These are phyloP conservation scores for Indri indri DNA, from an alignment of 2,113 vertebrate species.

Conservation along the genomic window DNA sequence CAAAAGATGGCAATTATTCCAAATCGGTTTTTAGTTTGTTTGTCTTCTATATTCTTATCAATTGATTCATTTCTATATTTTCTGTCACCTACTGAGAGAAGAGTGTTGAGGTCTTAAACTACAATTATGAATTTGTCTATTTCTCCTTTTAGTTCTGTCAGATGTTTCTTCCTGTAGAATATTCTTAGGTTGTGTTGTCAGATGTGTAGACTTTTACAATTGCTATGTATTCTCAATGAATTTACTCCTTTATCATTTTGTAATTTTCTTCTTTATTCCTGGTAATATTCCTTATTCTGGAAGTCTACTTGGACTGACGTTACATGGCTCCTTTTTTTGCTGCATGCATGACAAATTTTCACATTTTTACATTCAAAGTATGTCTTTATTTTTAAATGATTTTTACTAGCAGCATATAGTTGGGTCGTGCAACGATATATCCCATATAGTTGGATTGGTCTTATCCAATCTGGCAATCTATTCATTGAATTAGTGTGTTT, in stretches of 20 bases:
- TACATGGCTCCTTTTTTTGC: not conserved
- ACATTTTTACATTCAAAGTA: not conserved
- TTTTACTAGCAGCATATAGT: not conserved
- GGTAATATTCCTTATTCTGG: not conserved
- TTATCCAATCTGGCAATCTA: not conserved
- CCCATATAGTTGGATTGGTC: too few species aligned
- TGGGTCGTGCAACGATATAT: not conserved
- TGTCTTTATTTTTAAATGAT: not conserved
- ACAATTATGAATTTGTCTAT: not conserved
- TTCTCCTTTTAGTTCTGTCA: not conserved
- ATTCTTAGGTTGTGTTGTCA: not conserved
- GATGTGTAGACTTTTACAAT: not conserved
- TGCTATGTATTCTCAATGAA: not conserved
- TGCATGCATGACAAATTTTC: not conserved
- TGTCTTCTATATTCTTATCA: too few species aligned
- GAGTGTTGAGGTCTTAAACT: not conserved
- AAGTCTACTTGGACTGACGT: too few species aligned
- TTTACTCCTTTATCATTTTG: not conserved
- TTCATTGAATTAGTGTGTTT: not conserved
- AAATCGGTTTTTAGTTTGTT: fast-evolving
- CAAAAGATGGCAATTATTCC: not conserved
- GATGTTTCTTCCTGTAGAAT: not conserved
- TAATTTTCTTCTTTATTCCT: not conserved
- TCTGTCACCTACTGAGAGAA: not conserved
- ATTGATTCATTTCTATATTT: too few species aligned